phyloP scores from a whole-genome alignment of 2,113 vertebrate genomes.

The Heptranchias perlo region DNA sequence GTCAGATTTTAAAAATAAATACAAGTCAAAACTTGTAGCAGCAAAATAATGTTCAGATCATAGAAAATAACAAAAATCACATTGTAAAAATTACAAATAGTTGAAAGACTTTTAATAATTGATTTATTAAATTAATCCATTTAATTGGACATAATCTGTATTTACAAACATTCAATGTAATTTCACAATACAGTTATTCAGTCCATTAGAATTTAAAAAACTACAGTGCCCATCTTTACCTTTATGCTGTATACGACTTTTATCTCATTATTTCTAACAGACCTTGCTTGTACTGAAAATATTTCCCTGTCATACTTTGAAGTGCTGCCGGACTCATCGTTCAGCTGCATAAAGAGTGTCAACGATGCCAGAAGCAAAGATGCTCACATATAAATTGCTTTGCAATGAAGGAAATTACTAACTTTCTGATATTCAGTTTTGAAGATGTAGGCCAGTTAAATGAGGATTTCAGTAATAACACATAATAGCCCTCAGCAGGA shows the following conservation, averaged over 20 bases:
- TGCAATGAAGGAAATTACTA: background rate
- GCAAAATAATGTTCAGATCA: no score
- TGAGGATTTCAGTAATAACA: background rate
- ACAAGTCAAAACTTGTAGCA: no score
- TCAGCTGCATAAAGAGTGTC: background rate
- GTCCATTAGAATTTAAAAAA: background rate
- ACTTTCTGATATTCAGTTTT: background rate
- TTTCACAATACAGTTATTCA: background rate
- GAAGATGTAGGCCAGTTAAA: background rate
- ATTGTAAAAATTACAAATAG: no score
- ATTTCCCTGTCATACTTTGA: background rate
- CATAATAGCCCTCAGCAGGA: constrained; percentile 47
- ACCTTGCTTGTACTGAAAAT: background rate
- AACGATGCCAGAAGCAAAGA: background rate
- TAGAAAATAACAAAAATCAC: no score
- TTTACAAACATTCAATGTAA: background rate
- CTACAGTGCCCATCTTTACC: background rate
- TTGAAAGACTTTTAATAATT: no score
- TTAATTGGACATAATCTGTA: background rate
- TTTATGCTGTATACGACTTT: background rate
- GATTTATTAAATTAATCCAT: background rate
- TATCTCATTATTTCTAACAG: background rate
- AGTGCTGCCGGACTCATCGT: background rate
- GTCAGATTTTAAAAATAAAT: no score
- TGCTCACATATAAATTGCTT: background rate